These are phyloP conservation scores for Venusia cambrica DNA, from an alignment of 2,888 invertebrate genomes.

Conservation along the genomic window DNA sequence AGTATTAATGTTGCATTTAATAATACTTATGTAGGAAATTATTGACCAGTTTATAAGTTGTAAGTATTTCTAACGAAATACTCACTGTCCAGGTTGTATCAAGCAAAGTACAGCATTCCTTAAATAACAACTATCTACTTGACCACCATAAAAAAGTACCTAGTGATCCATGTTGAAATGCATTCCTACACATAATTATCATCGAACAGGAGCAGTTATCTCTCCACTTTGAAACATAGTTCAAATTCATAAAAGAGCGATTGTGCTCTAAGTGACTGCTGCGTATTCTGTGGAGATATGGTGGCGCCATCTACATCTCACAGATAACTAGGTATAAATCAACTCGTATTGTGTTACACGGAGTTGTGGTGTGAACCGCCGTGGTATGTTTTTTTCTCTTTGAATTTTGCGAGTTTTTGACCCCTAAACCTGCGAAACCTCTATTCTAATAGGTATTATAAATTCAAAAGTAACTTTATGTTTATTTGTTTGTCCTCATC, in stretches of 20 bases:
- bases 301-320: constrained; percentile 41
- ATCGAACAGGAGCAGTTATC: constrained; percentile 43
- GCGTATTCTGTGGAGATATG: constrained; percentile 27
- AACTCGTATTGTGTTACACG: constrained; percentile 13
- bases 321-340: constrained; percentile 29
- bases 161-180: constrained; percentile 1
- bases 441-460: too few species aligned
- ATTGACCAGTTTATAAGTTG: too few species aligned
- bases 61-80: too few species aligned
- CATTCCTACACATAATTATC: constrained; percentile 27
- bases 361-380: constrained; percentile 9
- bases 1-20: too few species aligned
- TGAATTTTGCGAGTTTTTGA: too few species aligned
- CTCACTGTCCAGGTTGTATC: too few species aligned
- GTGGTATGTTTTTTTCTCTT: neutral
- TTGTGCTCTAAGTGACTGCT: constrained; percentile 24
- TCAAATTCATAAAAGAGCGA: constrained; percentile 51
- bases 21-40: too few species aligned
- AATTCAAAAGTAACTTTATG: too few species aligned
- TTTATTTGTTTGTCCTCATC: too few species aligned
- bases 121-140: too few species aligned
- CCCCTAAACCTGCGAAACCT: too few species aligned
- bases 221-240: constrained; percentile 33
- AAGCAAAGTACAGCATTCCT: too few species aligned
- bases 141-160: constrained; percentile 9